phyloP scores from a whole-genome alignment of 1,140 invertebrate genomes.

The Hetaerina americana region DNA sequence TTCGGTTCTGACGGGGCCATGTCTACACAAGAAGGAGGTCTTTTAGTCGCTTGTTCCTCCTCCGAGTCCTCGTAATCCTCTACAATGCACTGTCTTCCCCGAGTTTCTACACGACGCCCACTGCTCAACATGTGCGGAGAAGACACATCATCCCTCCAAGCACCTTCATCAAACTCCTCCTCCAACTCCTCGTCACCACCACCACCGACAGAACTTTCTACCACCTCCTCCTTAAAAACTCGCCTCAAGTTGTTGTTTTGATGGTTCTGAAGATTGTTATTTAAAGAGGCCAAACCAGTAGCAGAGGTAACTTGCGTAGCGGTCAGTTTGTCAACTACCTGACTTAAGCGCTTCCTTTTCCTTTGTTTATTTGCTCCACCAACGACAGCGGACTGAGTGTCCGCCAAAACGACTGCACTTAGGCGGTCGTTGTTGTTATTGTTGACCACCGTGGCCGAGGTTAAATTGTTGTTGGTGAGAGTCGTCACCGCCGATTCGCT shows the following conservation, averaged over 20 bases:
- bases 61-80: slow-evolving; percentile 19
- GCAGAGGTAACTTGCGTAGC: slow-evolving; percentile 28
- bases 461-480: slow-evolving; percentile 35
- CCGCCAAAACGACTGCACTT: neutral
- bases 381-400: slow-evolving; percentile 26
- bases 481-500: neutral
- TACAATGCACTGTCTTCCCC: slow-evolving; percentile 14
- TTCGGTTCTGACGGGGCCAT: slow-evolving; percentile 3
- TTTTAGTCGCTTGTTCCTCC: slow-evolving; percentile 11
- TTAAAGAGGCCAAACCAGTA: slow-evolving; percentile 15
- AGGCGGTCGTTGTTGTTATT: slow-evolving; percentile 17
- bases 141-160: slow-evolving; percentile 10
- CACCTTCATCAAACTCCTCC: slow-evolving; percentile 18
- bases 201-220: slow-evolving; percentile 14
- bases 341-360: slow-evolving; percentile 58
- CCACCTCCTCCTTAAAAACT: neutral
- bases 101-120: slow-evolving; percentile 15
- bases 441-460: slow-evolving; percentile 32
- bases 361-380: slow-evolving; percentile 31
- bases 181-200: slow-evolving; percentile 15
- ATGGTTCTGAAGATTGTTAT: slow-evolving; percentile 24
- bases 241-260: slow-evolving; percentile 25
- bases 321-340: slow-evolving; percentile 54
- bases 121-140: slow-evolving; percentile 4
- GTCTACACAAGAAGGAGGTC: slow-evolving; percentile 3